Evolutionary conservation across 30 jellyfish, hydroid and myxozoan species (phyloP), one percentile per base, ranked within the genome.

Genomic region (Turritopsis rubra): DNA sequence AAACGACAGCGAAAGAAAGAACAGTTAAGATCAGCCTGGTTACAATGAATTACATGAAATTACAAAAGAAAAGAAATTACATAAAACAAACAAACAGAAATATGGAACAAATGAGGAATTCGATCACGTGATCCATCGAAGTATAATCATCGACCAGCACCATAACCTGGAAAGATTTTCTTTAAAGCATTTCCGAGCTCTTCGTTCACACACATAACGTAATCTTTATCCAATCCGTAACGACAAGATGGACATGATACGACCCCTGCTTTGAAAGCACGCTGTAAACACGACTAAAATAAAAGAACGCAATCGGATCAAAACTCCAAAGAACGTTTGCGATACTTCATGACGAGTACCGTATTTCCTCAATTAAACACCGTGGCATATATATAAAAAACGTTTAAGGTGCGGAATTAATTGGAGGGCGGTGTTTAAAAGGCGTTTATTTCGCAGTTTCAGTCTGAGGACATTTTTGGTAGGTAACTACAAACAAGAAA

Each of bases 261-360:
- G 1, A 89, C 85, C 1, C 92, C 91, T 1, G 96, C 96, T 75
- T 89, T 85, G 84, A 89, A 89, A 22, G 96, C 93, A 28, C 96
- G 86, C 5, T 75, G 29, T 1, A 89, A 75, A 75, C 96, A 89
- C 52, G 84, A 84, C 96, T 89, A 20, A 21, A 81, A 81, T n/a
- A 71, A 87, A 7, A 9, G 0, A 68, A 68, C 60, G 13, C 60
- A 41, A 41, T 5, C 60, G 60, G 60, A 41, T 41, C n/a, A n/a
- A n/a, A n/a, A n/a, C n/a, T n/a, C n/a, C n/a, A n/a, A n/a, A n/a
- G n/a, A n/a, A n/a, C n/a, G n/a, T n/a, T n/a, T n/a, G n/a, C n/a
- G n/a, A n/a, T n/a, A n/a, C n/a, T n/a, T n/a, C n/a, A n/a, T n/a
- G n/a, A n/a, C n/a, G n/a, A n/a, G n/a, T n/a, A n/a, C n/a, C n/a